Conservation (phyloP, 2,797 vertebrate species). For the Remorina albescens region DNA sequence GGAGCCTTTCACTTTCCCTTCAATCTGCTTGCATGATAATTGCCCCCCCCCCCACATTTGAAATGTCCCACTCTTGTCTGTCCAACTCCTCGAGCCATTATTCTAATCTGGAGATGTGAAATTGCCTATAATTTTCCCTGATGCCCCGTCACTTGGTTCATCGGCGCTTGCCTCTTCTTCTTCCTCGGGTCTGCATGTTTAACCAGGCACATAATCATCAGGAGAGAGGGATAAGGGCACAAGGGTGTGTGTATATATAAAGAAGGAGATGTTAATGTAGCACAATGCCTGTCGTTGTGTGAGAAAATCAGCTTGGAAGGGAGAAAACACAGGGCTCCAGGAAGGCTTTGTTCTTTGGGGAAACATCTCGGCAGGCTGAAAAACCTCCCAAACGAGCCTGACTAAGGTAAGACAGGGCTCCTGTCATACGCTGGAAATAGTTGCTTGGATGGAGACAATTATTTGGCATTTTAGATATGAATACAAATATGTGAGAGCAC, state of each 20-base stretch:
- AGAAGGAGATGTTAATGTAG: conserved; percentile 72
- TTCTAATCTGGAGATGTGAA: conserved; percentile 89
- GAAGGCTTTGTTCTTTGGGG: conserved; percentile 56
- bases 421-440: neutral
- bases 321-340: conserved; percentile 41
- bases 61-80: conserved; percentile 83
- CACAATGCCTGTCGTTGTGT: conserved; percentile 61
- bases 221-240: conserved; percentile 69
- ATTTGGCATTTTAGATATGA: neutral
- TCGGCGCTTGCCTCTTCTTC: conserved; percentile 76
- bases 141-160: conserved; percentile 83
- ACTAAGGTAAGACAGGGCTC: conserved; percentile 63
- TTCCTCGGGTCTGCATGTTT: conserved; percentile 73
- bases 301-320: conserved; percentile 58
- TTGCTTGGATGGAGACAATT: neutral
- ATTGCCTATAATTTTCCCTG: conserved; percentile 89
- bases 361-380: conserved; percentile 34
- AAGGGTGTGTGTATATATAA: conserved; percentile 67
- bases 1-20: conserved; percentile 76
- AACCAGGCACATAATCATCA: conserved; percentile 80
- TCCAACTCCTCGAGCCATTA: conserved; percentile 85
- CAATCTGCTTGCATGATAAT: conserved; percentile 82
- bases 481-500: neutral
- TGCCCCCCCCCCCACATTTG: conserved; percentile 78
- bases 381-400: conserved; percentile 41